phyloP scores from a whole-genome alignment of 2,888 invertebrate genomes.

The Tridacna crocea region DNA sequence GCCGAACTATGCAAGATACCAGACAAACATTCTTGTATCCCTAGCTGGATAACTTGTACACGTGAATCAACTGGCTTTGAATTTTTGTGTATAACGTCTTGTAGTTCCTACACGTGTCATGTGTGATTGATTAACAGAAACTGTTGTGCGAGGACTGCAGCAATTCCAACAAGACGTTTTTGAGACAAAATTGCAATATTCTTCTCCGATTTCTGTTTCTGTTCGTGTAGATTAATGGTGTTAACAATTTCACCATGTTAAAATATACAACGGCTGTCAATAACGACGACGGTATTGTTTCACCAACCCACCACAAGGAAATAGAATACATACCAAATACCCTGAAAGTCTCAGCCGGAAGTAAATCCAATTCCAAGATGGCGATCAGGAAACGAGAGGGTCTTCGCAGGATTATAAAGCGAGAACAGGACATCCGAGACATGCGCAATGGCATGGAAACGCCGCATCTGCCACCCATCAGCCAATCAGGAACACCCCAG shows the following conservation, averaged over 20 bases:
- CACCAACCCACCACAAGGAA: conserved; percentile 61
- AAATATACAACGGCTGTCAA: conserved; percentile 63
- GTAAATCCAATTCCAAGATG: conserved; percentile 62
- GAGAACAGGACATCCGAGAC: conserved; percentile 37
- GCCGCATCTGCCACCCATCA: conserved; percentile 66
- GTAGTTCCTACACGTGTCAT: too few species aligned
- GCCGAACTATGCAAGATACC: too few species aligned
- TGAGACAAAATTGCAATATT: too few species aligned
- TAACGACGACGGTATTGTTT: conserved; percentile 66
- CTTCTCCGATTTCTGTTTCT: not conserved
- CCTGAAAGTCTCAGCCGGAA: conserved; percentile 59
- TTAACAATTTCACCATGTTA: conserved; percentile 47
- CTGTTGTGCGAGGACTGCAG: too few species aligned
- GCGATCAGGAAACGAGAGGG: conserved; percentile 55
- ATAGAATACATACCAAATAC: conserved; percentile 56
- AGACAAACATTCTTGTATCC: too few species aligned
- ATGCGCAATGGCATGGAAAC: conserved; percentile 40
- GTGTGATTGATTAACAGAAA: too few species aligned
- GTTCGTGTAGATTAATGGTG: not conserved
- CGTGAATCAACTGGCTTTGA: too few species aligned
- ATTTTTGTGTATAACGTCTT: too few species aligned
- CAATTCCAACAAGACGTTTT: too few species aligned
- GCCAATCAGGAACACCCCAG: conserved; percentile 49
- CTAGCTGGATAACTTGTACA: too few species aligned
- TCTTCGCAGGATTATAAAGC: conserved; percentile 50